Conservation (phyloP, 1,140 invertebrate species). For the Melitaea cinxia region DNA sequence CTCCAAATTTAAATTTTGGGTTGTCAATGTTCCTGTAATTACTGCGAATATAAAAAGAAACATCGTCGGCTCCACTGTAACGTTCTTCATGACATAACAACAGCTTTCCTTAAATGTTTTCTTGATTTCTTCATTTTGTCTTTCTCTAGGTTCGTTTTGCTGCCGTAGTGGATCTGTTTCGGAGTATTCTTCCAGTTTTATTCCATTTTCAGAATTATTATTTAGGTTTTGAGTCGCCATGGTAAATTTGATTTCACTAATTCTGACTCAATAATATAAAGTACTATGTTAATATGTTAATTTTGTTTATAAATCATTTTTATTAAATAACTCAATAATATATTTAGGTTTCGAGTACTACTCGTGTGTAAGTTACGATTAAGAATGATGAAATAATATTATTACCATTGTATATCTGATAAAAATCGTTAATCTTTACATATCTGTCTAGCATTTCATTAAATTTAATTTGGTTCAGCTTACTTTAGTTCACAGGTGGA, state of each 20-base stretch:
- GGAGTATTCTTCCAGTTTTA: conserved; percentile 38
- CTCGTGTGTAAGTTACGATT: too few relatives aligned
- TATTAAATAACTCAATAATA: too few relatives aligned
- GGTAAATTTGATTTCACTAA: not conserved
- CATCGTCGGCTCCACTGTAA: conserved; percentile 68
- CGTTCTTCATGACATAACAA: conserved; percentile 44
- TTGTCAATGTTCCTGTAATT: conserved; percentile 51
- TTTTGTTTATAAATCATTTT: too few relatives aligned
- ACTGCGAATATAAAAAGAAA: conserved; percentile 48
- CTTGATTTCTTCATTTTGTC: conserved; percentile 28
- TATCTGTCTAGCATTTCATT: too few relatives aligned
- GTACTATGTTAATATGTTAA: too few relatives aligned
- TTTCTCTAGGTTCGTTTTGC: conserved; percentile 45
- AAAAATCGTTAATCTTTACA: too few relatives aligned
- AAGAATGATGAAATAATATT: too few relatives aligned
- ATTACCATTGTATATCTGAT: too few relatives aligned
- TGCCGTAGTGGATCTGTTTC: conserved; percentile 68
- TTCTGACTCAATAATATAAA: not conserved
- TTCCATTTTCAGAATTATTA: conserved; percentile 24
- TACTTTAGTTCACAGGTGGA: too few relatives aligned
- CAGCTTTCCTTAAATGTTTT: conserved; percentile 42
- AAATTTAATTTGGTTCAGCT: too few relatives aligned
- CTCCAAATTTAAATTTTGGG: conserved; percentile 67
- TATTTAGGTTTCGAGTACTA: too few relatives aligned
- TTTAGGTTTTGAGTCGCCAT: conserved; percentile 17